Evolutionary conservation across 2,113 vertebrate species (phyloP), one percentile per base, ranked within the genome.

Genomic region (Acanthochromis polyacanthus): DNA sequence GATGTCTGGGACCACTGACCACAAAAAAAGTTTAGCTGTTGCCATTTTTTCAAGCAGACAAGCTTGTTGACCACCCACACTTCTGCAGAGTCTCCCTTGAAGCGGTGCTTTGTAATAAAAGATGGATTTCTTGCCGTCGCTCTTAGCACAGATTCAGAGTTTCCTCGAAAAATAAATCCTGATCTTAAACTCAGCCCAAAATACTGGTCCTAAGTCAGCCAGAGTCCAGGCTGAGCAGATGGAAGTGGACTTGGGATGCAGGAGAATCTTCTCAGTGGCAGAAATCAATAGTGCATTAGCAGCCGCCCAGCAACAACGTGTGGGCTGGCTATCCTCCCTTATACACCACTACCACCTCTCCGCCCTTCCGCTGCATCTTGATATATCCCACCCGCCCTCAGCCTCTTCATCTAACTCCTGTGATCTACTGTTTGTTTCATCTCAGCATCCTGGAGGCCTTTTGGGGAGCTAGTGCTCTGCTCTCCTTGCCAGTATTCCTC

Each of bases 211-310:
- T 67, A 30, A 23, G 45, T 80, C 71, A 43, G 17, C 15, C 52
- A 51, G 63, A 76, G 66, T 70, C 56, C 43, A 10, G 36, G 57
- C 62, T 23, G 57, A 79, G 63, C 14, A 77, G 65, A 77, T 64
- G 58, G 36, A 71, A 81, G 71, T 22, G 71, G 70, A 53, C 38
- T 46, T 2, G 1, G 58, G 70, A 60, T 63, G 73, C 15, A 2
- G 66, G 63, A 63, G 70, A 68, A 82, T 85, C 61, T 81, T 81
- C 80, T 81, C 78, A 32, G 23, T 67, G 66, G 67, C 68, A 85
- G 67, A 82, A 91, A 93, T 89, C 90, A 90, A 90, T 90, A 90
- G 78, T 69, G 73, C 75, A 88, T 92, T 91, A 88, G 80, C 78
- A 63, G 80, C 70, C 19, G 20, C 59, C 72, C 75, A 56, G 81